Base-by-base conservation (phyloP, 2,888 invertebrate genomes). In the Agrotis ipsilon region DNA sequence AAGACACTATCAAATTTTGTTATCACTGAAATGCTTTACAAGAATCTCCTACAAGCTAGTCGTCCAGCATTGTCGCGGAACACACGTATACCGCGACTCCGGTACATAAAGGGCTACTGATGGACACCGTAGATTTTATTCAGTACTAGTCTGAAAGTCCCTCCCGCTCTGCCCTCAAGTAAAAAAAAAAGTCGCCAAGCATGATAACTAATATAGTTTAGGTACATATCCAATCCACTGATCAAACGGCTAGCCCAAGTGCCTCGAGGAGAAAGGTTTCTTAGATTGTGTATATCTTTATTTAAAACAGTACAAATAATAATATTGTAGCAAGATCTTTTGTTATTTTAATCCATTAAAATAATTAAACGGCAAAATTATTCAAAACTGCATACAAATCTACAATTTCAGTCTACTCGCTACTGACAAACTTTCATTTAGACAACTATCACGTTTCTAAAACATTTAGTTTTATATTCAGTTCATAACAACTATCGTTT, bases 361-460 rank as follows among this genome's bases (percentile, higher is more conserved):
- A 75, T 63, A 60, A 64, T 66, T 45, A 52, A 52, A 77, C 27
- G 21, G 54, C 54, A 13, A 67, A 67, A 78, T 62, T 76, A 76
- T 72, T 51, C 72, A 51, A 49, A 72, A 55, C 61, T n/a, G 48
- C 51, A n/a, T 21, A 48, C 43, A 32, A 0, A 59, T 13, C 21
- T 65, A 65, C 49, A 39, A 67, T 27, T 64, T 46, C 52, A 45
- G 48, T 14, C 45, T 78, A 27, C 61, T 19, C n/a, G 45, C 43
- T n/a, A 59, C 21, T 52, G 21, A 63, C 43, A 45, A 52, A 75
- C 55, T 67, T 75, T 78, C 70, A 54, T 78, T 67, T 45, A 55
- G 48, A 46, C 59, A 6, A 51, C 24, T 51, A 54, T 74, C 54
- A 6, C 52, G 52, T 79, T 74, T 63, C 66, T 63, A 54, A 52